Base-by-base conservation (phyloP, 2,797 vertebrate species). In the Clarias pachynema region DNA sequence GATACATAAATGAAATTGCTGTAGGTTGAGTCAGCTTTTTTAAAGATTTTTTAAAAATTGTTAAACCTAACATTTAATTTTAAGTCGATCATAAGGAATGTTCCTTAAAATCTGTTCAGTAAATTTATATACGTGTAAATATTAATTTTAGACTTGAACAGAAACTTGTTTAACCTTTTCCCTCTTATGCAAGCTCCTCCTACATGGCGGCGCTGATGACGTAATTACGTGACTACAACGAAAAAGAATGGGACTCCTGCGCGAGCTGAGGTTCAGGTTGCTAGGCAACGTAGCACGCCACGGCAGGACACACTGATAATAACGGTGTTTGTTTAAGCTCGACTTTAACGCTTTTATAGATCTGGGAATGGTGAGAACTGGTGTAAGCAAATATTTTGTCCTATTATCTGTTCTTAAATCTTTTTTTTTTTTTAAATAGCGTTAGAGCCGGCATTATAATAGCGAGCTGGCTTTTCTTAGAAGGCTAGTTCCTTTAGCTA, bases 221-320 rank as follows among this genome's bases (percentile, higher is more conserved):
- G 40, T 66, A 12, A 2, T 40, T 16, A 44, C 77, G 8, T 4
- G 12, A 1, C 6, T 18, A 10, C 79, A 18, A 49, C 0, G 29
- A 29, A 37, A 56, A 26, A 20, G 44, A 34, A 15, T 20, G n/a
- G 40, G 7, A 60, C 80, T 4, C 62, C 57, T 14, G 74, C 15
- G 29, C 53, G n/a, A 81, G 66, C 68, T 40, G 88, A 90, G 89
- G 92, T 90, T 87, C 31, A 3, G 15, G 94, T 95, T 94, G 91
- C 94, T 85, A 90, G 63, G 95, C 91, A 92, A 95, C 94, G 0
- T 31, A 1, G 60, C 89, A 93, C 88, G 87, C 89, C 20, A 24
- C 44, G 60, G 40, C 66, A 60, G 70, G 75, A 59, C 53, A 88
- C 70, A 49, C 18, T 31, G 31, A 6, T 84, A 15, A 56, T 60